Evolutionary conservation across 53 echinoderm and acorn worm species (phyloP), one percentile per base, ranked within the genome.

Genomic region (Patiria pectinifera): DNA sequence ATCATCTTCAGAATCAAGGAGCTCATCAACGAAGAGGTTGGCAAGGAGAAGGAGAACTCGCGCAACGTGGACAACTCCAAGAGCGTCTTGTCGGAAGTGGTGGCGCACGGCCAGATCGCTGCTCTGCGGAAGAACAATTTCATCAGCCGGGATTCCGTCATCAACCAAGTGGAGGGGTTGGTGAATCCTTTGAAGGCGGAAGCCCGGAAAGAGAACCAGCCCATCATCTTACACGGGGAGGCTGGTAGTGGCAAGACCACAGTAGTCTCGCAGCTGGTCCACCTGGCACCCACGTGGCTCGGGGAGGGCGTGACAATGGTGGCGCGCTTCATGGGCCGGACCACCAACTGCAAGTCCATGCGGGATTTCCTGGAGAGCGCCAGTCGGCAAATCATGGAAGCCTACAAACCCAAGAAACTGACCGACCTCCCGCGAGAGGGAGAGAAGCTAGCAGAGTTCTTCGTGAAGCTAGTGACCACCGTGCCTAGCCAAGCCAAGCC

Each of bases 201-300:
- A 48, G 82, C 87, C 11, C 95, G 97, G 58, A 93, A 95, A 53
- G 95, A 91, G 62, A 93, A 91, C 85, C 86, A 95, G 45, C 95
- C 94, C 43, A 93, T 96, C 16, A 95, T 99, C 78, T 82, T 99
- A 35, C 97, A 97, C 58, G 99, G 99, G 18, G 96, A 96, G 53
- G 93, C 96, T 3, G 99, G 99, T 69, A 96, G 97, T 58, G 99
- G 99, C 2, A 99, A 99, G 76, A 97, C 96, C 19, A 95, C 95
- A 2, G 99, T 99, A 14, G 87, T 95, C 26, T 91, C 96, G 4
- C 94, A 96, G 91, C 63, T 99, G 83, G 93, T 96, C 72, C 95
- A 97, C 72, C 93, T 95, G 87, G 96, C 96, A 80, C 96, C 97
- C 19, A 84, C 95, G 43, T 99, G 99, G 99, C 80, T 99, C 14